Evolutionary conservation across 2,888 invertebrate species (phyloP).

Genomic region (Melipona bicolor): DNA sequence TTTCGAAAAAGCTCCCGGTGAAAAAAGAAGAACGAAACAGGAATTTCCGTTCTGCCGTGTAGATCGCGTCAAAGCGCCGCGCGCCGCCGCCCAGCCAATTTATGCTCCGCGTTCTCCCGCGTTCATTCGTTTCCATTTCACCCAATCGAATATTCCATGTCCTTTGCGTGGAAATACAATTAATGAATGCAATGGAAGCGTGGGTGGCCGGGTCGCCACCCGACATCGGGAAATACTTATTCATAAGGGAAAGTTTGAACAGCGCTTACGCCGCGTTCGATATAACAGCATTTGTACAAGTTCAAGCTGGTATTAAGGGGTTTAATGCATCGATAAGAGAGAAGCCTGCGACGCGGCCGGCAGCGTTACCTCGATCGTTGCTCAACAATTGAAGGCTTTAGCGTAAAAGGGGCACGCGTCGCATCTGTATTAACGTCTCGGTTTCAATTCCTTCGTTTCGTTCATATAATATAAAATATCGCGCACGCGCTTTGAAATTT

Average conservation of each 20-base stretch:
- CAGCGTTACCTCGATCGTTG: neutral
- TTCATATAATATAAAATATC: too few relatives aligned
- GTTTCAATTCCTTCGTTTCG: too few relatives aligned
- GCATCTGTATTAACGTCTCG: neutral
- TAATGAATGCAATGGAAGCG: slow-evolving; percentile 24
- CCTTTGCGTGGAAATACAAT: slow-evolving; percentile 3
- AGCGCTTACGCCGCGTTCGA: neutral
- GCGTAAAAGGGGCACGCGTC: neutral
- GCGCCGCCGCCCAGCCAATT: neutral
- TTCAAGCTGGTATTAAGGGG: neutral
- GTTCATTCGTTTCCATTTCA: slow-evolving; percentile 25
- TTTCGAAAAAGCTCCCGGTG: neutral
- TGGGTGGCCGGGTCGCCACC: too few relatives aligned
- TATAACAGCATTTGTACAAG: neutral
- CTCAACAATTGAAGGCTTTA: neutral
- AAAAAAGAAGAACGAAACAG: neutral
- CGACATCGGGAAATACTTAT: slow-evolving; percentile 13
- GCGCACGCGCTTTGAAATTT: too few relatives aligned
- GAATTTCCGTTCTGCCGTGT: slow-evolving; percentile 4
- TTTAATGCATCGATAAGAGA: slow-evolving; percentile 3
- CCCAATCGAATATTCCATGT: slow-evolving; percentile 1
- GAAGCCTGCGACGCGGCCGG: neutral
- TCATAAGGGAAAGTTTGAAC: slow-evolving; percentile 20
- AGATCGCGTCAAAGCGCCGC: neutral
- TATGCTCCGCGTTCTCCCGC: slow-evolving; percentile 1